Percentiles rank a stretch among this genome's conserved stretches.
Conservation (phyloP, 1,140 invertebrate genomes). For the Mactra quadrangularis region DNA sequence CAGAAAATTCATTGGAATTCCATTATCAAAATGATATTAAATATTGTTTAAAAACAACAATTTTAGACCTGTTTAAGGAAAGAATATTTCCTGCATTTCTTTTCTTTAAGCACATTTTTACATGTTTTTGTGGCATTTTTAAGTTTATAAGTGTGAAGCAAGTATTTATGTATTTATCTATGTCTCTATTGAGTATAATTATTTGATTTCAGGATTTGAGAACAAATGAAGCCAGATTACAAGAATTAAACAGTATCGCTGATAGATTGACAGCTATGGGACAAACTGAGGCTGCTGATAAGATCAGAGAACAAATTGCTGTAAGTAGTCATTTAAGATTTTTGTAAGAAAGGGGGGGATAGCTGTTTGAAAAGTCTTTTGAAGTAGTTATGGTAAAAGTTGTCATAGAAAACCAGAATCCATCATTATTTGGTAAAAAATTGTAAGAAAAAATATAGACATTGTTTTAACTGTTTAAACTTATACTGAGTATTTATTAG, state of each 20-base stretch:
- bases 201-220: constrained; percentile 96
- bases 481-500: background rate
- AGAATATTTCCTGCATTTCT: too few species aligned
- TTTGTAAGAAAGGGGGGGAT: background rate
- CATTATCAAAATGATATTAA: too few species aligned
- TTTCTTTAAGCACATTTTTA: too few species aligned
- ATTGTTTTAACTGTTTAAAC: background rate
- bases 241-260: constrained; percentile 85
- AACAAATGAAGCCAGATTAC: constrained; percentile 97
- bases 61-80: too few species aligned
- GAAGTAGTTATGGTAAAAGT: background rate
- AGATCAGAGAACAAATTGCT: constrained; percentile 99
- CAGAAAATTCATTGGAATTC: too few species aligned
- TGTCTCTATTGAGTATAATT: too few species aligned
- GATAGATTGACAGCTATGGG: constrained; percentile 97
- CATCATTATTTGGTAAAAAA: background rate
- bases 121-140: too few species aligned
- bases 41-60: too few species aligned
- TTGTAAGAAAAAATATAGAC: background rate
- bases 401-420: background rate
- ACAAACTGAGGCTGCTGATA: constrained; percentile 98
- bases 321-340: constrained; percentile 74
- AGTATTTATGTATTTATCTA: too few species aligned
- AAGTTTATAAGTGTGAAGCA: too few species aligned
- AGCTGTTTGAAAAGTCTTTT: background rate